Evolutionary conservation across 2,888 invertebrate genomes (phyloP), one percentile per base, ranked within the genome.

Genomic region (Rhamnusium bicolor): DNA sequence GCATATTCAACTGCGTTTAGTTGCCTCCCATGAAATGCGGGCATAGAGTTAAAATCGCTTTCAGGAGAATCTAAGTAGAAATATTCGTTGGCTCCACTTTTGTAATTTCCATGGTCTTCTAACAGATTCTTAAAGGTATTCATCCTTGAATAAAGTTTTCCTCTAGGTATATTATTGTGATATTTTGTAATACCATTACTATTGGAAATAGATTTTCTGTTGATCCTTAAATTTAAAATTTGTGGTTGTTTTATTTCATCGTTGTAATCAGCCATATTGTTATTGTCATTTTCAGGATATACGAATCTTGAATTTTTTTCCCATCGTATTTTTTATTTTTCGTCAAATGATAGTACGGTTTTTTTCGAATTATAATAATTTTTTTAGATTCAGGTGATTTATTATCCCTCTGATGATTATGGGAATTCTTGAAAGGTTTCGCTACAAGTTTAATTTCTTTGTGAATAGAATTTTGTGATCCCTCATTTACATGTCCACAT

Each of bases 1-100:
- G 74, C 70, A 14, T 79, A 80, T 16, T 80, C 72, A 8, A 72
- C 67, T 1, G 71, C 62, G 71, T 80, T 77, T 46, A 81, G 63
- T 29, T 69, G 56, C 62, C 81, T 74, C 29, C 73, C 61, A 5
- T 65, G n/a, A 14, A 71, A 77, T 0, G 76, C 60, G 0, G 79
- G 78, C 21, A 77, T 76, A 29, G 51, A 76, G 18, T 73, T 72
- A 19, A 18, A 51, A 5, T n/a, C 1, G 40, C 40, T 40, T 18
- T 51, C 18, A 1, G 19, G 8, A 0, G 18, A 3, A 18, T 2
- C 6, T 2, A 4, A 51, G 3, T 51, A 18, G 12, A n/a, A n/a
- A n/a, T n/a, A n/a, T n/a, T n/a, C 16, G 16, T 32, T 14, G 24
- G 4, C 61, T 0, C 16, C 7, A 18, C 16, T 14, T 58, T 32